Evolutionary conservation across 2,113 vertebrate species (phyloP), one percentile per base, ranked within the genome.

Genomic region (Fulica atra): DNA sequence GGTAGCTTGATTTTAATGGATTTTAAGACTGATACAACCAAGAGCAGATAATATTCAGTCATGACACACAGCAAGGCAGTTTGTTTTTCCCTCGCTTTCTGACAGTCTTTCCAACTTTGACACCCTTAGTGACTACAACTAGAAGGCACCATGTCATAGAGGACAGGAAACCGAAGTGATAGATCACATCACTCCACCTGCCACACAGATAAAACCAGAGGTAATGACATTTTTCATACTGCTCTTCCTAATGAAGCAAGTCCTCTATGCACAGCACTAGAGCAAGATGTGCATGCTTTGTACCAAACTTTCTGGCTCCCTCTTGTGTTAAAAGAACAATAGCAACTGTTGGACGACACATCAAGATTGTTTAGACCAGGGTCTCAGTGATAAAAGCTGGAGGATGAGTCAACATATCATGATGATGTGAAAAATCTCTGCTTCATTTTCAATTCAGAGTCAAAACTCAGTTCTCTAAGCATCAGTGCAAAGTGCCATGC

Each of bases 251-350:
- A 11, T 3, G 35, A 71, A 89, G 25, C 5, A 13, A 54, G 6
- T 20, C 15, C 16, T 21, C 28, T 8, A 24, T 5, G 66, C n/a
- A 36, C 13, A 25, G n/a, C 44, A 40, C 3, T 50, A n/a, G 31
- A 69, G 42, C 54, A 54, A 66, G n/a, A 38, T 0, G 3, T 44
- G 26, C 15, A 8, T 11, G 69, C 60, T 48, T 77, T 64, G 63
- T 92, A 77, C 19, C 51, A 83, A 96, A 94, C 72, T 93, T 92
- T 79, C 31, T 96, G 79, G 94, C 96, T 97, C 95, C 96, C 93
- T 92, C 96, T 95, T 92, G 95, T 3, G 94, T 96, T 91, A 73
- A 74, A 44, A 95, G 38, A 74, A 89, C 85, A 95, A 92, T 44
- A 86, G 64, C 15, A 33, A 70, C 46, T 51, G 31, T 57, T 54